Evolutionary conservation across 2,797 vertebrate genomes (phyloP).

Genomic region (Catostomus latipinnis): DNA sequence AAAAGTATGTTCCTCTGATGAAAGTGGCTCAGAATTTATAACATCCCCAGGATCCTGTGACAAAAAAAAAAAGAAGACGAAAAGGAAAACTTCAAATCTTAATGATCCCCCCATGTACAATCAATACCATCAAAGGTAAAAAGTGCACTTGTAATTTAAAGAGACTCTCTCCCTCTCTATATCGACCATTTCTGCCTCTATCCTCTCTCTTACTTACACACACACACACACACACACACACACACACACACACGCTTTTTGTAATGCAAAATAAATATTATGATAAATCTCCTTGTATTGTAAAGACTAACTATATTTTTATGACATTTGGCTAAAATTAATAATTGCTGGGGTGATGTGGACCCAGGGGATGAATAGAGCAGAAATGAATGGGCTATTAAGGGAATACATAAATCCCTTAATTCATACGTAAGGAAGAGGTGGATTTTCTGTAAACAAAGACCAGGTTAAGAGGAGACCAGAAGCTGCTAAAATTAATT

Average conservation of each 20-base stretch:
- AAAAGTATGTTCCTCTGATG: slow-evolving; percentile 58
- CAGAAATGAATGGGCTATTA: slow-evolving; percentile 63
- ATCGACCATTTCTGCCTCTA: too few relatives aligned
- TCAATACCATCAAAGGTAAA: slow-evolving; percentile 55
- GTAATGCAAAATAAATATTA: slow-evolving; percentile 11
- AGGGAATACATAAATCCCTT: slow-evolving; percentile 64
- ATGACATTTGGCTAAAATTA: slow-evolving; percentile 61
- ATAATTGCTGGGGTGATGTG: slow-evolving; percentile 56
- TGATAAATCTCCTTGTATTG: slow-evolving; percentile 35
- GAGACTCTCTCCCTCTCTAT: slow-evolving; percentile 11
- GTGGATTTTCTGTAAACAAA: slow-evolving; percentile 58
- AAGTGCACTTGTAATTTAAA: slow-evolving; percentile 37
- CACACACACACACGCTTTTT: not conserved
- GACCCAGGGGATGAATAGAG: slow-evolving; percentile 56
- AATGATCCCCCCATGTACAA: slow-evolving; percentile 54
- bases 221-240: not conserved
- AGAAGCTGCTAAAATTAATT: slow-evolving; percentile 59
- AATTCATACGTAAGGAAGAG: slow-evolving; percentile 61
- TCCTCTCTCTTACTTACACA: not conserved
- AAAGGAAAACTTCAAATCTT: slow-evolving; percentile 24
- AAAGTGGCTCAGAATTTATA: slow-evolving; percentile 55
- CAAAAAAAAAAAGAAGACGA: slow-evolving; percentile 23
- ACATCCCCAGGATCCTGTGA: slow-evolving; percentile 50
- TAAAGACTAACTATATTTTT: slow-evolving; percentile 47
- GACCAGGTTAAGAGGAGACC: slow-evolving; percentile 57